Conservation (phyloP, 2,113 vertebrate species). For the Plecotus auritus region DNA sequence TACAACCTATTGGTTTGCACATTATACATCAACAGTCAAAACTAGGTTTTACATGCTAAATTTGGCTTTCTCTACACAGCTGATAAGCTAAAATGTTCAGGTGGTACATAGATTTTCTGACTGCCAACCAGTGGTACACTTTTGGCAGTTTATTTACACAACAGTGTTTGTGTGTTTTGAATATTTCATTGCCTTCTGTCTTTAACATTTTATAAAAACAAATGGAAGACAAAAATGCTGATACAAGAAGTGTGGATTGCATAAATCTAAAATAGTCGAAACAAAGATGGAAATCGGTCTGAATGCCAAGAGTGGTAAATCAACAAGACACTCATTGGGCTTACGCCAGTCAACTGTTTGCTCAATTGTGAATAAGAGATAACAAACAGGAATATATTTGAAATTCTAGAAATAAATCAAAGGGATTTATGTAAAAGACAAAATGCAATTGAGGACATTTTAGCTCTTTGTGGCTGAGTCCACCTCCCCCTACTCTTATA, state of each 20-base stretch:
- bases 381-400: slow-evolving; percentile 40
- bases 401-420: slow-evolving; percentile 52
- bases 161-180: slow-evolving; percentile 32
- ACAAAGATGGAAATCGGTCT: slow-evolving; percentile 43
- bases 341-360: slow-evolving; percentile 29
- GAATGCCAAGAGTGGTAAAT: slow-evolving; percentile 37
- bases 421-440: slow-evolving; percentile 12
- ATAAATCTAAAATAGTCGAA: slow-evolving; percentile 39
- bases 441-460: background rate
- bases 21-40: background rate
- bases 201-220: slow-evolving; percentile 62
- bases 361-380: slow-evolving; percentile 28
- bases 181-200: slow-evolving; percentile 61
- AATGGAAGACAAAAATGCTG: slow-evolving; percentile 52
- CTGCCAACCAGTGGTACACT: background rate
- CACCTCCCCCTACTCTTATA: background rate
- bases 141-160: slow-evolving; percentile 44
- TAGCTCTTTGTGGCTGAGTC: background rate
- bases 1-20: background rate
- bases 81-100: background rate
- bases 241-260: slow-evolving; percentile 13
- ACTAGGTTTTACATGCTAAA: background rate
- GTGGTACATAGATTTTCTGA: background rate
- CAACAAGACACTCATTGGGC: background rate
- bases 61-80: background rate